Evolutionary conservation across 1,140 invertebrate species (phyloP), one percentile per base, ranked within the genome.

Genomic region (Pseudomyrmex concolor): DNA sequence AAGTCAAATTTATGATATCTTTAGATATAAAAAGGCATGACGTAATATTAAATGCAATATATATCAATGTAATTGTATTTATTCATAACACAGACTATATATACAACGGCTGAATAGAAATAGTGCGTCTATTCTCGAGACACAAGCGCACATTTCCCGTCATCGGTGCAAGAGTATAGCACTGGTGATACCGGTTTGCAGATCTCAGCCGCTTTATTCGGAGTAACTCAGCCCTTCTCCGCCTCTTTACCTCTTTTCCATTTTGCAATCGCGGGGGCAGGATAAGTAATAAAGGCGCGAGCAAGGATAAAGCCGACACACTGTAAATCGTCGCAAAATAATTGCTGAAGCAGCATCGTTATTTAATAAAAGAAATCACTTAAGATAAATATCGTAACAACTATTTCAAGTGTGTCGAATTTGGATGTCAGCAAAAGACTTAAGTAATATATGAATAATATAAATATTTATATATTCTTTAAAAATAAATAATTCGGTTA

Each of bases 141-240:
- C 15, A 50, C 76, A 48, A 1, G 63, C 34, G 34, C 63, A 68
- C 63, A 68, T 77, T 77, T 77, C 34, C 63, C 50, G 51, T 55
- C 73, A 54, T 22, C 55, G 22, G 8, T 25, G 66, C 50, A 51
- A 45, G 17, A 66, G 13, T 59, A 71, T 80, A 10, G 19, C 15
- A 80, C 76, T n/a, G 54, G 76, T 60, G 76, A 4, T 80, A 80
- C 76, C 76, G 76, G 76, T 80, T 80, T 80, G 76, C 76, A 43
- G 66, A 80, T 80, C 25, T 54, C 66, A 43, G 54, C 34, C 54
- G 67, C 64, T 80, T 70, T 80, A 80, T 59, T 80, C 76, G 57
- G 76, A 80, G 43, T 71, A 71, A 68, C 76, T 76, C 13, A 64
- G 22, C 43, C 60, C 60, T 76, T 60, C 60, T 64, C 57, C 57